Evolutionary conservation across 2,888 invertebrate genomes (phyloP), one percentile per base, ranked within the genome.

Genomic region (Mallateleia sp.): DNA sequence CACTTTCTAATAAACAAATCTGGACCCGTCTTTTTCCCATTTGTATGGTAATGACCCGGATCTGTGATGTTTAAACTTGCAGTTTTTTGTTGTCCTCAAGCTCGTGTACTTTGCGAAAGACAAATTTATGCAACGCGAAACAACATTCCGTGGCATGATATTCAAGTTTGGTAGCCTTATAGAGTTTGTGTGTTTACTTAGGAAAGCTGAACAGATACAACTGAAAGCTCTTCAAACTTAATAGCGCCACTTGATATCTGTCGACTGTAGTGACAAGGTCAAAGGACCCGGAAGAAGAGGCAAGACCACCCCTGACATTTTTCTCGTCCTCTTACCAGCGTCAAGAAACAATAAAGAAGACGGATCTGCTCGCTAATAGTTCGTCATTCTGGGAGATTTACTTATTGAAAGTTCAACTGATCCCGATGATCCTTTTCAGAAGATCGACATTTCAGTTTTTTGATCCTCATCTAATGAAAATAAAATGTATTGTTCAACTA

Each of bases 191-290:
- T 47, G 47, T 47, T 67, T 62, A 52, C 56, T 42, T 25, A 56
- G 20, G 32, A 52, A 71, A 79, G 28, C 62, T 60, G 28, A 47
- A 67, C 58, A 34, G 47, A 58, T 50, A 69, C 50, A 79, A 69
- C 67, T 28, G 50, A 52, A 62, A 62, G 72, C 72, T 74, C 74
- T 62, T 74, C 47, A 50, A 60, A 74, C 50, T 62, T 50, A 58
- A 60, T 45, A 74, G 18, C 32, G 50, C 50, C 14, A 14, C 47
- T 24, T 60, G 62, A 50, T 74, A 74, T 62, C 50, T 54, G 54
- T 69, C 54, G 42, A 20, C 24, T 38, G 28, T 32, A n/a, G 34
- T 54, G 50, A 54, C 66, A 66, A 32, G 28, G 38, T 38, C 38
- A 11, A 38, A 38, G 15, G 32, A 32, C 32, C 18, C 20, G 52